These are phyloP conservation scores for Tribolium madens DNA, from an alignment of 1,140 invertebrate genomes.

Conservation along the genomic window DNA sequence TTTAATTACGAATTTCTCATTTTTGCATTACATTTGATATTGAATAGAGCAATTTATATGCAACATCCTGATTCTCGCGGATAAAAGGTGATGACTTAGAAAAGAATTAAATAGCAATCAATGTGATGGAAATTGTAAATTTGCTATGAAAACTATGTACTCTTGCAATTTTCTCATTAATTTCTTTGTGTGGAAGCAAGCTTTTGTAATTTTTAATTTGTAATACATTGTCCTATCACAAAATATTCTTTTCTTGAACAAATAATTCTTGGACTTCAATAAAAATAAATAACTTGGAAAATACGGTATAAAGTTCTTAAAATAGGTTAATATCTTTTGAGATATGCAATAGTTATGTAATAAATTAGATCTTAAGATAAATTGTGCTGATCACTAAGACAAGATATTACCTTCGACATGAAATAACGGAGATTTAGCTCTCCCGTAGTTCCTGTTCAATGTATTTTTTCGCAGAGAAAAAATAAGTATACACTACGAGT, in stretches of 20 bases:
- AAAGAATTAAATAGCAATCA: conserved; percentile 39
- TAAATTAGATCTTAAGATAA: neutral
- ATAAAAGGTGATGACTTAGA: conserved; percentile 11
- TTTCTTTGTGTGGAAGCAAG: conserved; percentile 25
- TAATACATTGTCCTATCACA: neutral
- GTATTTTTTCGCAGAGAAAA: neutral
- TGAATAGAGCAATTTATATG: conserved; percentile 21
- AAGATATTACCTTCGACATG: neutral
- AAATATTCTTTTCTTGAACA: neutral
- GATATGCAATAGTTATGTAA: neutral
- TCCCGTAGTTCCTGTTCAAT: neutral
- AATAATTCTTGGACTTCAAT: too few species aligned
- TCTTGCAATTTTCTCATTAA: conserved; percentile 36
- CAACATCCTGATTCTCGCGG: conserved; percentile 24
- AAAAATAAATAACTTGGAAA: neutral
- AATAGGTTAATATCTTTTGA: neutral
- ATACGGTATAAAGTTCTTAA: neutral
- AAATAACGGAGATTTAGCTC: neutral
- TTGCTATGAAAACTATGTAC: conserved; percentile 18
- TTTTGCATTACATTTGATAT: conserved; percentile 14
- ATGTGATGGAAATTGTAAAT: conserved; percentile 39
- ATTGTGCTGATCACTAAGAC: neutral
- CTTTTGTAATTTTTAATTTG: conserved; percentile 7
- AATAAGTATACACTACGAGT: neutral
- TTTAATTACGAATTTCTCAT: conserved; percentile 36